These are phyloP conservation scores for Hephaestus fuliginosus DNA, from an alignment of 2,797 vertebrate genomes.

Conservation along the genomic window DNA sequence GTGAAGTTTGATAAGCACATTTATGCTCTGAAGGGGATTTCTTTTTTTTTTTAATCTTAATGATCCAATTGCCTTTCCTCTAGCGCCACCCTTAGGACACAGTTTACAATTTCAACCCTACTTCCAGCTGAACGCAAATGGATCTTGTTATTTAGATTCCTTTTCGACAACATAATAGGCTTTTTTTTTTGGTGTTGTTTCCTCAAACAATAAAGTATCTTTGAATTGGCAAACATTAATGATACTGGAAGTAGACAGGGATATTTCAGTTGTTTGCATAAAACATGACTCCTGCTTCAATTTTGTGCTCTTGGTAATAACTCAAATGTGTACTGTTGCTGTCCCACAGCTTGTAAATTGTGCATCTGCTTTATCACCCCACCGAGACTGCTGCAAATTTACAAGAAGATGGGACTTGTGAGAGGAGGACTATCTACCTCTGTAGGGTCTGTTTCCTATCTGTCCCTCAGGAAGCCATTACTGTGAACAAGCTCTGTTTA, in stretches of 20 bases:
- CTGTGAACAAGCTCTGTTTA: conserved; percentile 67
- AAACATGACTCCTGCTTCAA: conserved; percentile 48
- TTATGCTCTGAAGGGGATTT: background rate
- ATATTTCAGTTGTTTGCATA: conserved; percentile 37
- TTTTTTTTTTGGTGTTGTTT: conserved; percentile 9
- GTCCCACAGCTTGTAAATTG: conserved; percentile 72
- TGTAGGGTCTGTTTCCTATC: conserved; percentile 62
- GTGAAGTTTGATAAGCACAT: conserved; percentile 38
- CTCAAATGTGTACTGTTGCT: conserved; percentile 55
- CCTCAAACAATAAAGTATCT: conserved; percentile 34
- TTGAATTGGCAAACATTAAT: conserved; percentile 33
- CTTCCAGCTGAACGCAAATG: conserved; percentile 8
- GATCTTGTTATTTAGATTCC: background rate
- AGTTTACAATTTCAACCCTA: background rate
- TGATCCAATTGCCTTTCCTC: conserved; percentile 6
- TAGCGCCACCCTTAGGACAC: background rate
- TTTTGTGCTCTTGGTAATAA: conserved; percentile 54
- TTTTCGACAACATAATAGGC: conserved; percentile 7
- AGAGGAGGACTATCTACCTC: conserved; percentile 61
- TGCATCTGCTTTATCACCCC: conserved; percentile 74
- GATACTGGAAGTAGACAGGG: conserved; percentile 4
- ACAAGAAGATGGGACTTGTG: conserved; percentile 67
- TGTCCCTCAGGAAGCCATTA: conserved; percentile 78
- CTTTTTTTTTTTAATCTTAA: background rate
- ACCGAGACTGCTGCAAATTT: conserved; percentile 70